phyloP scores from a whole-genome alignment of 2,797 vertebrate species.

The Ateles fusciceps region DNA sequence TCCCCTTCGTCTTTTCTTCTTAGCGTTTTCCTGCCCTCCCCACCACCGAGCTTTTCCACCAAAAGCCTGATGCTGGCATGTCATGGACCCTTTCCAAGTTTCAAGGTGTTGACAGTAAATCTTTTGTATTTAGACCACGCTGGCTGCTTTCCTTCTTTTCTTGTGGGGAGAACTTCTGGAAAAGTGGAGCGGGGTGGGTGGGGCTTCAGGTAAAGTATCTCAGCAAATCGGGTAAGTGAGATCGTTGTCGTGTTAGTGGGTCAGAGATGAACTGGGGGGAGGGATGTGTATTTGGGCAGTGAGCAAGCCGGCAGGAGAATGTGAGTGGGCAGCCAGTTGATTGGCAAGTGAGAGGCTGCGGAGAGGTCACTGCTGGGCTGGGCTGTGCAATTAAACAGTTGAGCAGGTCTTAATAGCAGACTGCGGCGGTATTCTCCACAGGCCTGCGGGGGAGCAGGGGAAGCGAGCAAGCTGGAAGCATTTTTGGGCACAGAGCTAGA shows the following conservation, averaged over 20 bases:
- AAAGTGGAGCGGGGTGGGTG: neutral
- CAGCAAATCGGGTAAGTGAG: slow-evolving; percentile 3
- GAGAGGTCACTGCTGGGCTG: slow-evolving; percentile 65
- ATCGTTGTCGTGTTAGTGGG: neutral
- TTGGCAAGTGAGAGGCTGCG: slow-evolving; percentile 72
- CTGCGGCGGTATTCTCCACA: neutral
- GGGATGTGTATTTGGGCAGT: slow-evolving; percentile 53
- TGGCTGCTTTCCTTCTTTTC: neutral
- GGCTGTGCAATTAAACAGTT: slow-evolving; percentile 52
- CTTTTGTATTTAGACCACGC: neutral
- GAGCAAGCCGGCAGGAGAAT: slow-evolving; percentile 69
- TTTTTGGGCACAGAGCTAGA: neutral
- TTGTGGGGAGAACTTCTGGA: neutral
- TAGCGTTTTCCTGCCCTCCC: neutral
- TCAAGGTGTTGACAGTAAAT: neutral
- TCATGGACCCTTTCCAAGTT: neutral
- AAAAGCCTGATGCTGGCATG: neutral
- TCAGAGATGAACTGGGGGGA: slow-evolving; percentile 34
- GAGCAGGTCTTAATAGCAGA: neutral
- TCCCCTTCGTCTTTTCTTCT: neutral
- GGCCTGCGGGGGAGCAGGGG: neutral
- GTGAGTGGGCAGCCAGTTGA: slow-evolving; percentile 69
- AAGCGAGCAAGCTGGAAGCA: accelerated
- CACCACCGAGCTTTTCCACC: accelerated
- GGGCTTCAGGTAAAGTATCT: neutral